phyloP scores from a whole-genome alignment of 1,140 invertebrate species.

The Dryas iulia region DNA sequence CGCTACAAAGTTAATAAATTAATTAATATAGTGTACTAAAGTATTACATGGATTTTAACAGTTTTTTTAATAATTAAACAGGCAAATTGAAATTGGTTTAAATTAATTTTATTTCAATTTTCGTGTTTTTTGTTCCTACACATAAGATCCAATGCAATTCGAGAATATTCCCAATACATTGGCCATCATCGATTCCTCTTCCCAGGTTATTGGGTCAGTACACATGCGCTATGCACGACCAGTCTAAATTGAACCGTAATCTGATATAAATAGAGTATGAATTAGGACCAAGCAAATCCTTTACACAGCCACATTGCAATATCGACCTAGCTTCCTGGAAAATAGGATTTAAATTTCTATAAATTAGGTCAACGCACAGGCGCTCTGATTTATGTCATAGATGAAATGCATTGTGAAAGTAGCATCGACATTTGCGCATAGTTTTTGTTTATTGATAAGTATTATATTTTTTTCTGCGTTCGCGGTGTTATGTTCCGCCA shows the following conservation, averaged over 20 bases:
- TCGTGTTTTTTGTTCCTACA: too few relatives aligned
- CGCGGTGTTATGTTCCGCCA: too few relatives aligned
- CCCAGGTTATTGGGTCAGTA: neutral
- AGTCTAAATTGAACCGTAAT: neutral
- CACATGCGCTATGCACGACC: neutral
- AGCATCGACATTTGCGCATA: neutral
- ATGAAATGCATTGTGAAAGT: neutral
- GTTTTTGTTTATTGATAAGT: neutral
- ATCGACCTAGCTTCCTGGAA: neutral
- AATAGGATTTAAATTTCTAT: neutral
- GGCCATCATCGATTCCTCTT: neutral
- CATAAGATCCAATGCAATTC: neutral
- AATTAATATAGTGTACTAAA: too few relatives aligned
- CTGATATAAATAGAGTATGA: neutral
- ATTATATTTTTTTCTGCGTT: neutral
- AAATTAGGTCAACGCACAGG: neutral
- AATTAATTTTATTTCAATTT: too few relatives aligned
- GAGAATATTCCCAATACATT: neutral
- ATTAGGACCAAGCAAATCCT: neutral
- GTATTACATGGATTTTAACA: too few relatives aligned
- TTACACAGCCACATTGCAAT: neutral
- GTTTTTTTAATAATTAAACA: too few relatives aligned
- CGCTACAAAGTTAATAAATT: too few relatives aligned
- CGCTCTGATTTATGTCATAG: neutral
- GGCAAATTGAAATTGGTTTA: too few relatives aligned